Conservation (phyloP, 2,797 vertebrate genomes). For the Helarctos malayanus region DNA sequence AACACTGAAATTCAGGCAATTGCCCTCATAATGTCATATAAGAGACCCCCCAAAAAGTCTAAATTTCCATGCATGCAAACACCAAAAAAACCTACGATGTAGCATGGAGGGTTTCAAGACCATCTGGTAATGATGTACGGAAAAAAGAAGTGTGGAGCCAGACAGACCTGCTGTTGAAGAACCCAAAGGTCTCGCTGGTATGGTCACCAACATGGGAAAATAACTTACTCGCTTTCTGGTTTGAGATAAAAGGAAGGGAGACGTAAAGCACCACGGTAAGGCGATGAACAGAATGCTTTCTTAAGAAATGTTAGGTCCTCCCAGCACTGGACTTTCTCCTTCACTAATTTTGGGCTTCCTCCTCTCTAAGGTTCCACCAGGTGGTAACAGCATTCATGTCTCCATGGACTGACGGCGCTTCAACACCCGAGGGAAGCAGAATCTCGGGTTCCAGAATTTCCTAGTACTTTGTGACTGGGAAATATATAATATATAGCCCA, state of each 20-base stretch:
- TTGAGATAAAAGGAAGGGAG: neutral
- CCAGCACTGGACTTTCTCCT: neutral
- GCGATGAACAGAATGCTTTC: neutral
- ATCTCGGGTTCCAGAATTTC: neutral
- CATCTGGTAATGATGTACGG: neutral
- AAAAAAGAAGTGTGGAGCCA: neutral
- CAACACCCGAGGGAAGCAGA: neutral
- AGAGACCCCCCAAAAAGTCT: neutral
- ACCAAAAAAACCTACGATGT: neutral
- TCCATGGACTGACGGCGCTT: neutral
- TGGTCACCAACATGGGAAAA: neutral
- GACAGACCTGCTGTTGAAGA: neutral
- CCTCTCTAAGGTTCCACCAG: slow-evolving; percentile 4
- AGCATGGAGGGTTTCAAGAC: neutral
- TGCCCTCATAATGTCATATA: neutral
- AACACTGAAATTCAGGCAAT: neutral
- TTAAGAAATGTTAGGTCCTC: neutral
- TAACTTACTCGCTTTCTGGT: neutral
- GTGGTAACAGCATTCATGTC: neutral
- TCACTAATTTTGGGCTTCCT: neutral
- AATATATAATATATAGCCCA: neutral
- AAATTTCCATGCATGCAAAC: neutral
- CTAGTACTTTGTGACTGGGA: neutral
- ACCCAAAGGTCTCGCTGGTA: neutral
- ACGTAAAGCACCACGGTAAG: neutral